Evolutionary conservation across 2,888 invertebrate species (phyloP), one percentile per base, ranked within the genome.

Genomic region (Tetheella fluctuosa): DNA sequence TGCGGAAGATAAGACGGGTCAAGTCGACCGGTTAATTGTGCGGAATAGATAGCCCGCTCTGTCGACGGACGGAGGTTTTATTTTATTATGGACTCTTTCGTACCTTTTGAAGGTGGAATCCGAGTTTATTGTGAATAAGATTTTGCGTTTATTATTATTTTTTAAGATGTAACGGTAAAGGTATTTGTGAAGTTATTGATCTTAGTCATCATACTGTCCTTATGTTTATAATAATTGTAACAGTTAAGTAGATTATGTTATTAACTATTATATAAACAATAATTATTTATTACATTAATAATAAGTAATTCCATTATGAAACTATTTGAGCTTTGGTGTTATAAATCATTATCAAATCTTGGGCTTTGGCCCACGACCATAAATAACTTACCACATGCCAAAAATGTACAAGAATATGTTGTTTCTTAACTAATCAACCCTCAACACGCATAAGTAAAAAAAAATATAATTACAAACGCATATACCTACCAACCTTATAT

Each of bases 21-120:
- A 81, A 84, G 81, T 78, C 82, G 74, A 74, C 74, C 85, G 84
- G 73, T 79, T 89, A 90, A 90, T 90, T 88, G 89, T 85, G 76
- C 80, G 79, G 85, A 79, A 84, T 82, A 83, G 85, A 84, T 83
- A 80, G 55, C 70, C 72, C 69, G 64, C 64, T 65, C 69, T 71
- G 69, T 71, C 73, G 69, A 64, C 57, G 66, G 71, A 70, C 64
- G 63, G 66, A 68, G 65, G 56, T 25, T 52, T 61, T 57, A 57
- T 53, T 61, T 58, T 62, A 58, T 30, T 37, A 61, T 52, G 52
- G 54, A 59, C 54, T 37, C 23, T 60, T 62, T 62, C 10, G 52
- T 65, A 55, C 58, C 56, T 57, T 60, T 56, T 56, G 59, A 54
- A 61, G 57, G 60, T 54, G 59, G 60, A 61, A 59, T 67, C 64